phyloP scores from a whole-genome alignment of 2,888 invertebrate genomes.

The Meteorus cinctellus region DNA sequence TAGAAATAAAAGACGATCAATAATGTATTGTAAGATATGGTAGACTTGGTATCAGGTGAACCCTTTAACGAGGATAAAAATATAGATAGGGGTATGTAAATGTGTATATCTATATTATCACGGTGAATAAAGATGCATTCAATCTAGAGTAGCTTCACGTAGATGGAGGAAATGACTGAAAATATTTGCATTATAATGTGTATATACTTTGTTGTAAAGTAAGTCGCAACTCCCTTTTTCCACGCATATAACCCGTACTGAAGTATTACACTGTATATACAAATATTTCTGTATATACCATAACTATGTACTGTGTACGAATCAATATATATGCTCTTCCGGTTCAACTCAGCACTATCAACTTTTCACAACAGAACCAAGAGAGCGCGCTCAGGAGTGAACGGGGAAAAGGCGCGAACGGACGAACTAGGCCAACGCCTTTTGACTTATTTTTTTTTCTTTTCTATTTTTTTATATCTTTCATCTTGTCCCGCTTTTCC shows the following conservation, averaged over 20 bases:
- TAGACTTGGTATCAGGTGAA: slow-evolving; percentile 30
- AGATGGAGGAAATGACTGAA: slow-evolving; percentile 1
- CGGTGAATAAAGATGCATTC: neutral
- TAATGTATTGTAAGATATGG: slow-evolving; percentile 9
- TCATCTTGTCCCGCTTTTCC: slow-evolving; percentile 22
- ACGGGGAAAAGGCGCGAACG: slow-evolving; percentile 1
- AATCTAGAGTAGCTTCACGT: slow-evolving; percentile 12
- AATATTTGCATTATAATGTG: slow-evolving; percentile 11
- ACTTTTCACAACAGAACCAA: slow-evolving; percentile 6
- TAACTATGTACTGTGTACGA: neutral
- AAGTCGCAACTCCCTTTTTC: neutral
- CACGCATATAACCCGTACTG: too few species aligned
- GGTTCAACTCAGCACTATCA: slow-evolving; percentile 9
- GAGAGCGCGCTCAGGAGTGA: neutral
- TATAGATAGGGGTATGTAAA: slow-evolving; percentile 13
- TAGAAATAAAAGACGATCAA: neutral
- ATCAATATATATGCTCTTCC: slow-evolving; percentile 17
- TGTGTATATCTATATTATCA: neutral
- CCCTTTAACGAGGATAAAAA: slow-evolving; percentile 33
- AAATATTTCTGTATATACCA: too few species aligned
- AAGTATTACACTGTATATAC: too few species aligned
- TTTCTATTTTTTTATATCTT: slow-evolving; percentile 18
- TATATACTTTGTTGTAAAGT: neutral
- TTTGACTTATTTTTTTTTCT: slow-evolving; percentile 16
- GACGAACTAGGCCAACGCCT: slow-evolving; percentile 38